Percentiles rank a stretch among this genome's conserved stretches.
Conservation (phyloP, 2,888 invertebrate species). For the Automeris io region DNA sequence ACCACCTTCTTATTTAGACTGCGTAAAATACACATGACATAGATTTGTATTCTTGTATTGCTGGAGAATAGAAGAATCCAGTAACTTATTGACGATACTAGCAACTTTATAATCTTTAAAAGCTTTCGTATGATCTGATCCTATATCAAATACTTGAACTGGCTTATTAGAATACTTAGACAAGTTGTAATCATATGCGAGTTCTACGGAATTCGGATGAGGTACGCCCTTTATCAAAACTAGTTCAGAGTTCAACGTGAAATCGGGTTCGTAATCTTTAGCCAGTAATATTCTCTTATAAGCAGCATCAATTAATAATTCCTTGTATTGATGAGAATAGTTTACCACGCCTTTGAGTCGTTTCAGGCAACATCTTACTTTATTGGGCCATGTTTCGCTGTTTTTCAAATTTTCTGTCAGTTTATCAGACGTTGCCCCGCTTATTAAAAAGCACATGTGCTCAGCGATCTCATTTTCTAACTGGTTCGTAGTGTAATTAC, state of each 20-base stretch:
- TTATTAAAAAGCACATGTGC: constrained; percentile 13
- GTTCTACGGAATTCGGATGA: background rate
- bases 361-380: constrained; percentile 4
- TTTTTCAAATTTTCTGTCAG: constrained; percentile 1
- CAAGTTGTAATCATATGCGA: constrained; percentile 6
- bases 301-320: constrained; percentile 1
- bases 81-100: constrained; percentile 7
- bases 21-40: constrained; percentile 1
- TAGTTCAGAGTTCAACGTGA: constrained; percentile 14
- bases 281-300: constrained; percentile 15
- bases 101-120: constrained; percentile 3
- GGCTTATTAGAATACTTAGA: constrained; percentile 3
- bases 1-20: background rate
- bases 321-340: constrained; percentile 5
- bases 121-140: constrained; percentile 1
- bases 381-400: constrained; percentile 1
- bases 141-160: constrained; percentile 1
- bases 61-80: constrained; percentile 3
- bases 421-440: constrained; percentile 2
- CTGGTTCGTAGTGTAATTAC: constrained; percentile 8
- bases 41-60: constrained; percentile 6
- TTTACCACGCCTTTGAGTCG: background rate
- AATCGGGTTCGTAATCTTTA: constrained; percentile 10
- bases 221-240: constrained; percentile 6
- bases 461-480: constrained; percentile 13